Conservation (phyloP, 2,888 invertebrate genomes). For the Drosophila mulleri region DNA sequence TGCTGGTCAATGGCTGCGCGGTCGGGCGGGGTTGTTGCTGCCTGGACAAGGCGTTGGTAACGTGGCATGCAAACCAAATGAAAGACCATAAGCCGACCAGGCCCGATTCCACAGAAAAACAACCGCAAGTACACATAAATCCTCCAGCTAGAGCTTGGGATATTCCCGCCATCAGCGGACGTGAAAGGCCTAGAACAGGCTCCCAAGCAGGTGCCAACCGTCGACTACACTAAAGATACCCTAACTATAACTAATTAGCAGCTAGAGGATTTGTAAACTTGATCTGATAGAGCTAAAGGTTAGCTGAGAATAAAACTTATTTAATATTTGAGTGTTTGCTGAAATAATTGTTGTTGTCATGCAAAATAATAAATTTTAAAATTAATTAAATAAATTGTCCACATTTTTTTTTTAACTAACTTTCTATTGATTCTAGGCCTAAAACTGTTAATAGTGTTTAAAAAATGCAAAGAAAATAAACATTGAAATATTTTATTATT, state of each 20-base stretch:
- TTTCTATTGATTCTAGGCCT: too few species aligned
- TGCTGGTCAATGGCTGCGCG: conserved; percentile 51
- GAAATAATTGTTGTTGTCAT: too few species aligned
- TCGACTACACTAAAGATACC: not conserved
- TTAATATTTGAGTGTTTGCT: too few species aligned
- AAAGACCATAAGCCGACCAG: conserved; percentile 47
- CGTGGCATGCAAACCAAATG: conserved; percentile 66
- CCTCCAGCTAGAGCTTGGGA: conserved; percentile 38
- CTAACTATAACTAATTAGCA: not conserved
- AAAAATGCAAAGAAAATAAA: not conserved
- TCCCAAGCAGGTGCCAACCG: not conserved
- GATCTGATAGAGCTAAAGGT: too few species aligned
- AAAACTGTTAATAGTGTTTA: not conserved
- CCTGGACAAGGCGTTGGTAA: conserved; percentile 18
- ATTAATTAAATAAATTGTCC: not conserved
- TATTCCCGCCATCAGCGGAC: conserved; percentile 40
- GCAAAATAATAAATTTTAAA: too few species aligned
- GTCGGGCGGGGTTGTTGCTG: not conserved
- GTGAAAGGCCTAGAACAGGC: conserved; percentile 18
- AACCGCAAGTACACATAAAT: conserved; percentile 52
- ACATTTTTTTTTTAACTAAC: too few species aligned
- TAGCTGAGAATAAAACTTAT: too few species aligned
- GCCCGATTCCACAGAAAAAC: conserved; percentile 49
- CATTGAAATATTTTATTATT: too few species aligned
- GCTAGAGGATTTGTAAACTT: too few species aligned